Percentiles rank a stretch among this genome's conserved stretches.
Conservation (phyloP, 1,140 invertebrate species). For the Trichonephila clavipes region DNA sequence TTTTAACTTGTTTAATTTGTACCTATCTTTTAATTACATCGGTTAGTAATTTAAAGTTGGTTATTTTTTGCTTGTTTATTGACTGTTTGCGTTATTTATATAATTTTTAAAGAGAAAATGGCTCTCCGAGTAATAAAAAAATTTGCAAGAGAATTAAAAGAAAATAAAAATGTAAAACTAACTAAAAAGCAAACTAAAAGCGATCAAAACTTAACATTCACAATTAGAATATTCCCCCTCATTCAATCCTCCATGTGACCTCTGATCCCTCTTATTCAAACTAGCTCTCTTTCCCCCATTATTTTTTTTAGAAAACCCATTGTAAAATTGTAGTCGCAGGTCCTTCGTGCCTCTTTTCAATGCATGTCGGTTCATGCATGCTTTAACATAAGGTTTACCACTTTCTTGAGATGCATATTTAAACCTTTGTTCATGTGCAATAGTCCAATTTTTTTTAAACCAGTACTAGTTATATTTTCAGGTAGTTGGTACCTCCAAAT, state of each 20-base stretch:
- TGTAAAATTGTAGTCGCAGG: neutral
- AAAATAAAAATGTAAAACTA: no score
- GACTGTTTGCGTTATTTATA: no score
- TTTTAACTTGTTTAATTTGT: no score
- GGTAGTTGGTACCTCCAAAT: neutral
- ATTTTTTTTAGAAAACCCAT: neutral
- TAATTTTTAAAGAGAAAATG: no score
- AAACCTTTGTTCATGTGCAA: neutral
- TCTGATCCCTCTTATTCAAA: constrained; percentile 18
- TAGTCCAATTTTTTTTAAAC: neutral
- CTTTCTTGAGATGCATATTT: neutral
- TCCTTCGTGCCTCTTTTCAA: neutral
- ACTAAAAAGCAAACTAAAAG: no score
- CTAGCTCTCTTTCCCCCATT: neutral
- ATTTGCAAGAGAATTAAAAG: no score
- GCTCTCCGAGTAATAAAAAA: no score
- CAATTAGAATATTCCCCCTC: neutral
- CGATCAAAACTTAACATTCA: neutral
- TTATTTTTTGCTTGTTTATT: no score
- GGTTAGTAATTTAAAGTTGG: no score
- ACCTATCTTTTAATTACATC: no score
- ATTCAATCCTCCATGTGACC: neutral
- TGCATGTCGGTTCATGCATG: neutral
- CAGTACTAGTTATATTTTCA: neutral
- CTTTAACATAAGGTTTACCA: neutral